Conservation (phyloP, 2,797 vertebrate species). For the Fistularia tabacaria region DNA sequence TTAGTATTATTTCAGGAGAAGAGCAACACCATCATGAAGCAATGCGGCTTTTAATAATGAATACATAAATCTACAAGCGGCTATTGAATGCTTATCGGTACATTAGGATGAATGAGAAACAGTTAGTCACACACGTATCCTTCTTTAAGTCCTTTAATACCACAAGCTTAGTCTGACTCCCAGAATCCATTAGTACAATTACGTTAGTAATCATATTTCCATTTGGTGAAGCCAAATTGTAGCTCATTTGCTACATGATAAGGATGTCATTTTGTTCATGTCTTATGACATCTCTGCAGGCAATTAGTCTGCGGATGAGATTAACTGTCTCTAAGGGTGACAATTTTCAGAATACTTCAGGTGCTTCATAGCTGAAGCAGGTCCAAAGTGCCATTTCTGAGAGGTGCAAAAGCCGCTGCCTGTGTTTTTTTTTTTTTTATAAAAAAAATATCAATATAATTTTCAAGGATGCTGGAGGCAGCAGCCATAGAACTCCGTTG, state of each 20-base stretch:
- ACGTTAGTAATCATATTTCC: constrained; percentile 16
- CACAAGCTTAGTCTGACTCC: constrained; percentile 25
- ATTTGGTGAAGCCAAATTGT: constrained; percentile 17
- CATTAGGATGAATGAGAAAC: constrained; percentile 26
- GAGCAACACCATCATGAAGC: constrained; percentile 22
- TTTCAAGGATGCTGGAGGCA: constrained; percentile 21
- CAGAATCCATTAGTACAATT: constrained; percentile 12
- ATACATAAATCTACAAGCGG: constrained; percentile 24
- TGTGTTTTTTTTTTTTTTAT: constrained; percentile 23
- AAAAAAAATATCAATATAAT: constrained; percentile 38
- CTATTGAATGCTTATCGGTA: constrained; percentile 19
- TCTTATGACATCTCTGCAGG: constrained; percentile 8
- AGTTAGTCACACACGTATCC: constrained; percentile 17
- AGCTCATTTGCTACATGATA: neutral
- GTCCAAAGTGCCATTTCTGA: neutral
- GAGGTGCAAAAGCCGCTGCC: too few species aligned
- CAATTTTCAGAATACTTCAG: constrained; percentile 14
- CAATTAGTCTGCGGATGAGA: constrained; percentile 7
- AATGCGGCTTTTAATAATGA: constrained; percentile 25
- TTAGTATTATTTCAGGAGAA: constrained; percentile 23
- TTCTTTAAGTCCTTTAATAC: constrained; percentile 20
- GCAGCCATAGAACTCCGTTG: constrained; percentile 17
- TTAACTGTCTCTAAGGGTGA: constrained; percentile 30
- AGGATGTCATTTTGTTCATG: constrained; percentile 4
- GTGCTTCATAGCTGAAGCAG: constrained; percentile 20